Base-by-base conservation (phyloP, 2,113 vertebrate species). In the Brachirus orientalis region DNA sequence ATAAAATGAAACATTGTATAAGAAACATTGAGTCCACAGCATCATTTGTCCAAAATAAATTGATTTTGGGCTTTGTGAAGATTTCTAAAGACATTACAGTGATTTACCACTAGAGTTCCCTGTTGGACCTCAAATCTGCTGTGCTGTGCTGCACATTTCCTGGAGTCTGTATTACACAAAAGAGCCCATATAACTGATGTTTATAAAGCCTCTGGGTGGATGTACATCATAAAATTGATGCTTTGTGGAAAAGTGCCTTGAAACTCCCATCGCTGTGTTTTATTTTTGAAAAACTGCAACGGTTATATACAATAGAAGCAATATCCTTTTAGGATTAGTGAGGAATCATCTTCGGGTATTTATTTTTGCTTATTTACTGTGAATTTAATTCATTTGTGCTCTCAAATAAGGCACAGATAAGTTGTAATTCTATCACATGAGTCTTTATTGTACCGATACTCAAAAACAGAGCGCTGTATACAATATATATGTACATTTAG, bases 61-160 rank as follows among this genome's bases (percentile, higher is more conserved):
- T 3, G 28, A 28, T 2, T 0, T 28, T 2, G 28, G 28, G 28
- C 28, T 28, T 28, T 28, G 3, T 6, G 28, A 3, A 28, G 28
- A 28, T 6, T 28, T 28, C 28, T 6, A 28, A 28, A 3, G 6
- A 4, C 28, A 28, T 28, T 28, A 28, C 28, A 28, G 6, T 28
- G 28, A 28, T 28, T 52, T 9, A 71, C 65, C 85, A 89, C 80
- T 81, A 78, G 87, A 84, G 74, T 57, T 67, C 83, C 10, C 75
- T 86, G 47, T 84, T 66, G 68, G 33, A 62, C 62, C 63, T 62
- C 8, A 35, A n/a, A 82, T 82, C 36, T 52, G 37, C 50, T 1
- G 0, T 11, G 38, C 53, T 33, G 17, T 17, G 50, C 44, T 17
- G 28, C 40, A 28, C 28, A 28, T 28, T 41, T 54, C 10, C 19